These are phyloP conservation scores for Aplodontia rufa DNA, from an alignment of 2,113 vertebrate species.

Conservation along the genomic window DNA sequence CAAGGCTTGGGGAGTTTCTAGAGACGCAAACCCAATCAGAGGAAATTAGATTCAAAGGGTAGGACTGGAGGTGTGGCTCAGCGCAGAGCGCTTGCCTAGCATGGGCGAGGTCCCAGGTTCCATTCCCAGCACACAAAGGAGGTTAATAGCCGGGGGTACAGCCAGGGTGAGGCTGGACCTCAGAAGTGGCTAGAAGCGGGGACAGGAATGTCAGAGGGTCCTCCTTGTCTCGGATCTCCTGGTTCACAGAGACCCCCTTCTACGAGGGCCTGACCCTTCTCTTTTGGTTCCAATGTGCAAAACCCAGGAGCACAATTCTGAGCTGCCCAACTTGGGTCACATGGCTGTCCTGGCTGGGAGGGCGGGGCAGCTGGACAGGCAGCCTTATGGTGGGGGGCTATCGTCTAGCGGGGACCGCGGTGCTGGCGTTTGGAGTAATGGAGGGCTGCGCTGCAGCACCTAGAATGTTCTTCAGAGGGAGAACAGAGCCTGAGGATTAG, in stretches of 20 bases:
- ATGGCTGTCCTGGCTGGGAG: accelerated
- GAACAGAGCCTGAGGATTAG: not conserved
- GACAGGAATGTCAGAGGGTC: not conserved
- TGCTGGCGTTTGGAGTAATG: not conserved
- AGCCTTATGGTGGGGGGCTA: not conserved
- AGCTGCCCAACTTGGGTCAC: not conserved
- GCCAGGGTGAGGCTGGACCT: not conserved
- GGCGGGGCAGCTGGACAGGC: too few relatives aligned
- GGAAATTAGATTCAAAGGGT: not conserved
- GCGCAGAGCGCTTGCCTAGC: not conserved
- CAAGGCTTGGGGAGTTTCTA: not conserved
- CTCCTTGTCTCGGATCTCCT: not conserved
- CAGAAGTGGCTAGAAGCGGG: too few relatives aligned
- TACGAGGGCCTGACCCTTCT: not conserved
- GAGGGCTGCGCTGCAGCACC: not conserved
- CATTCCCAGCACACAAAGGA: not conserved
- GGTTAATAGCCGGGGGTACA: not conserved
- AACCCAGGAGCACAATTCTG: not conserved
- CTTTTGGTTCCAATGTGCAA: not conserved
- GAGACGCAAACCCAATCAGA: not conserved
- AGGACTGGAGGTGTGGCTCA: not conserved
- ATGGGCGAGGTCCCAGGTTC: not conserved
- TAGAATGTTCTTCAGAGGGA: constrained; percentile 3
- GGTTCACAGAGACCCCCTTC: accelerated
- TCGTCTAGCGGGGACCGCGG: not conserved